phyloP scores from a whole-genome alignment of 2,888 invertebrate species.

The Epicampocera succincta region DNA sequence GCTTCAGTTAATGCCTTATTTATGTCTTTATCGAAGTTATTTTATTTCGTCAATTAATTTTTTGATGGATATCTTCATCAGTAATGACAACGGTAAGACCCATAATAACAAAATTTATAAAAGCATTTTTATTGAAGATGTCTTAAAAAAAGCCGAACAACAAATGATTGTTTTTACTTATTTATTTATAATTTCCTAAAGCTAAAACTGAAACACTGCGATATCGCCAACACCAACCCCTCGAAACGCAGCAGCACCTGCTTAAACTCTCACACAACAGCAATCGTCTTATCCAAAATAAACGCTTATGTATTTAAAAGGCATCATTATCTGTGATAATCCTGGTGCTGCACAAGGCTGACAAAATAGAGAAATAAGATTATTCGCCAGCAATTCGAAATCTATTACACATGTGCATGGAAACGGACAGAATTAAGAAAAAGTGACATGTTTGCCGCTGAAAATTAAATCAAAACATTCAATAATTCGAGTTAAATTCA shows the following conservation, averaged over 20 bases:
- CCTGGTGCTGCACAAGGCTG: conserved; percentile 38
- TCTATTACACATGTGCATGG: background rate
- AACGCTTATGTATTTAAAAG: conserved; percentile 35
- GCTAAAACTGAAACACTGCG: background rate
- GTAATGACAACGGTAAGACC: too few species aligned
- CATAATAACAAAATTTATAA: too few species aligned
- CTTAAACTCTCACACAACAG: conserved; percentile 74
- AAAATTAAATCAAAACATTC: conserved; percentile 69
- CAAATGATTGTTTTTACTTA: too few species aligned
- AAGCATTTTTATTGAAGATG: too few species aligned
- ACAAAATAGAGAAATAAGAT: conserved; percentile 45
- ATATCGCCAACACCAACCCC: background rate
- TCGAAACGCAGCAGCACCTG: conserved; percentile 73
- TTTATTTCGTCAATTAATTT: too few species aligned
- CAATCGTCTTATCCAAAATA: conserved; percentile 38
- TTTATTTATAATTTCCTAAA: too few species aligned
- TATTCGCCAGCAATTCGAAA: conserved; percentile 65
- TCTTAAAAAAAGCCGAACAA: too few species aligned
- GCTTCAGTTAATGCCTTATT: too few species aligned
- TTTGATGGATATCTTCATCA: too few species aligned
- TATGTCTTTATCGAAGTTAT: too few species aligned
- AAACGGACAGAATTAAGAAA: background rate
- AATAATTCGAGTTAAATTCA: conserved; percentile 39
- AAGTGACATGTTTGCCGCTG: conserved; percentile 54
- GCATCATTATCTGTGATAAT: conserved; percentile 68